phyloP scores from a whole-genome alignment of 2,888 invertebrate species.

The Microchrysa polita region DNA sequence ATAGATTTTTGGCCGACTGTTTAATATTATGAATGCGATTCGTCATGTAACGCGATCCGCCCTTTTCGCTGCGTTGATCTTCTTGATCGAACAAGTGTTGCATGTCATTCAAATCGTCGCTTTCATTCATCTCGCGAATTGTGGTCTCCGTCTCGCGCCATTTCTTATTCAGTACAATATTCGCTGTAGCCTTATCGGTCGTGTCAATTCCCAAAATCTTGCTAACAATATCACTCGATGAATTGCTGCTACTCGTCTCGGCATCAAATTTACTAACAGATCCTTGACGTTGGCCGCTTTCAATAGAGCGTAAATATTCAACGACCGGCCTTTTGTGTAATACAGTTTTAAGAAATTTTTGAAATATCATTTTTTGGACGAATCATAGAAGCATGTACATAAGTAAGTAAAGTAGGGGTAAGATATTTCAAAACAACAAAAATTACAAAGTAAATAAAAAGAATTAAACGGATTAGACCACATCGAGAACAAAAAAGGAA shows the following conservation, averaged over 20 bases:
- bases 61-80: conserved; percentile 68
- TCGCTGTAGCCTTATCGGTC: conserved; percentile 53
- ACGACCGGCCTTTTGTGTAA: conserved; percentile 53
- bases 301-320: conserved; percentile 66
- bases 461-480: neutral
- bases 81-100: conserved; percentile 67
- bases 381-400: conserved; percentile 4
- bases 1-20: conserved; percentile 69
- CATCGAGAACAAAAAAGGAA: neutral
- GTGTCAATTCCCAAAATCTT: conserved; percentile 54
- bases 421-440: conserved; percentile 13
- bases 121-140: conserved; percentile 56
- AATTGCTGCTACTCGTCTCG: conserved; percentile 41
- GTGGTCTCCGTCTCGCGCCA: conserved; percentile 51
- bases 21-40: conserved; percentile 73
- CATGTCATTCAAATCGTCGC: conserved; percentile 62
- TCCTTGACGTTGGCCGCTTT: conserved; percentile 68
- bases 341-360: conserved; percentile 16
- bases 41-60: conserved; percentile 61
- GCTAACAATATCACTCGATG: conserved; percentile 51
- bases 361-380: neutral
- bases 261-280: conserved; percentile 51
- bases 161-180: conserved; percentile 51
- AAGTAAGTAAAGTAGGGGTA: conserved; percentile 23
- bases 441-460: conserved; percentile 6